A percentile compares a stretch with the other conserved stretches of the same genome.
Conservation (phyloP, 2,113 vertebrate genomes). For the Crotalus viridis region DNA sequence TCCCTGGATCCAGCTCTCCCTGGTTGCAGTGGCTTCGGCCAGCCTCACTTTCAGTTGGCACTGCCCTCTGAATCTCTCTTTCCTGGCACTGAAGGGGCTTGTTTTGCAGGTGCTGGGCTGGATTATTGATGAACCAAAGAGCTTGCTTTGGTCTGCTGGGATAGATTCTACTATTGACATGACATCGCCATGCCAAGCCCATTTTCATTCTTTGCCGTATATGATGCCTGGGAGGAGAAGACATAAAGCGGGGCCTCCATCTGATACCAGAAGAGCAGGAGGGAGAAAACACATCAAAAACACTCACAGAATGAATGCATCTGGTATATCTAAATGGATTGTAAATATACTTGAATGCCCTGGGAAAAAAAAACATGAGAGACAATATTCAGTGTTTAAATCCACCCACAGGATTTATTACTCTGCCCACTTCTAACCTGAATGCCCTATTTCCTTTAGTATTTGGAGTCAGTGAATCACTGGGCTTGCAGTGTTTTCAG, state of each 20-base stretch:
- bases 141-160: background rate
- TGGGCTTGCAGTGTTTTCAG: constrained; percentile 31
- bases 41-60: background rate
- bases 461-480: constrained; percentile 34
- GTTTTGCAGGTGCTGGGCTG: background rate
- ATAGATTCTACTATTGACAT: background rate
- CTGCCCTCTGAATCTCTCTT: background rate
- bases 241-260: background rate
- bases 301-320: background rate
- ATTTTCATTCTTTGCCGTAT: background rate
- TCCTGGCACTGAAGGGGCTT: background rate
- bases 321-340: background rate
- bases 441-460: constrained; percentile 42
- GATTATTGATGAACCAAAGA: background rate
- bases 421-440: constrained; percentile 39
- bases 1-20: background rate
- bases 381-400: background rate
- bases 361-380: background rate
- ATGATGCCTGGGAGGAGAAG: background rate
- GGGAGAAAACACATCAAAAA: background rate
- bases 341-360: background rate
- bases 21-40: background rate
- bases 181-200: background rate
- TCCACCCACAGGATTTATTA: constrained; percentile 6
- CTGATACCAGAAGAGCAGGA: background rate